Conservation (phyloP, 2,888 invertebrate species). For the Crioceris asparagi region DNA sequence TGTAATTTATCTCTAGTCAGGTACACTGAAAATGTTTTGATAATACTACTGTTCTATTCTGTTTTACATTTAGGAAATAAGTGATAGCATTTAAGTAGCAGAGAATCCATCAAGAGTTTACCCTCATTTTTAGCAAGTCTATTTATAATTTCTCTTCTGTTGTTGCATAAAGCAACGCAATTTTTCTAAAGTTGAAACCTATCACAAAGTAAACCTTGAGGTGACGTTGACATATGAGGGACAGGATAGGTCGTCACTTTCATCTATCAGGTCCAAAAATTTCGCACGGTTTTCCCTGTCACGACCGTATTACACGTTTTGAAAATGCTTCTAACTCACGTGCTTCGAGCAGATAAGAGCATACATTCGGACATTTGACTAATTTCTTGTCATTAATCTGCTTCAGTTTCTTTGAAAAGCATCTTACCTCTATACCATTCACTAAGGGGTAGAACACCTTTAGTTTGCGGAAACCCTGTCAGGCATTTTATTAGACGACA, state of each 20-base stretch:
- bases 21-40: no score
- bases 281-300: slow-evolving; percentile 18
- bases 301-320: slow-evolving; percentile 7
- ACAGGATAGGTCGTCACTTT: slow-evolving; percentile 14
- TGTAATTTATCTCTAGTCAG: no score
- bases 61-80: no score
- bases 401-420: slow-evolving; percentile 31
- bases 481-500: no score
- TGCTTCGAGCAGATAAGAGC: slow-evolving; percentile 30
- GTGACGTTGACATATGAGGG: slow-evolving; percentile 21
- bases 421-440: slow-evolving; percentile 26
- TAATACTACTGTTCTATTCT: no score
- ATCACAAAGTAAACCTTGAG: slow-evolving; percentile 15
- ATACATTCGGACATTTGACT: slow-evolving; percentile 36
- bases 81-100: no score
- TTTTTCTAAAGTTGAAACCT: slow-evolving; percentile 11
- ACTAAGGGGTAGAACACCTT: no score
- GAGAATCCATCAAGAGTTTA: no score
- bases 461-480: no score
- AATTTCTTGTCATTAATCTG: slow-evolving; percentile 36
- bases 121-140: no score
- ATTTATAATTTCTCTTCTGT: no score
- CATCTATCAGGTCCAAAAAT: slow-evolving; percentile 16
- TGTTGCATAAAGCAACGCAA: slow-evolving; percentile 11
- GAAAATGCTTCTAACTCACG: slow-evolving; percentile 22